Evolutionary conservation across 2,888 invertebrate genomes (phyloP).

Genomic region (Lissonota sp.): DNA sequence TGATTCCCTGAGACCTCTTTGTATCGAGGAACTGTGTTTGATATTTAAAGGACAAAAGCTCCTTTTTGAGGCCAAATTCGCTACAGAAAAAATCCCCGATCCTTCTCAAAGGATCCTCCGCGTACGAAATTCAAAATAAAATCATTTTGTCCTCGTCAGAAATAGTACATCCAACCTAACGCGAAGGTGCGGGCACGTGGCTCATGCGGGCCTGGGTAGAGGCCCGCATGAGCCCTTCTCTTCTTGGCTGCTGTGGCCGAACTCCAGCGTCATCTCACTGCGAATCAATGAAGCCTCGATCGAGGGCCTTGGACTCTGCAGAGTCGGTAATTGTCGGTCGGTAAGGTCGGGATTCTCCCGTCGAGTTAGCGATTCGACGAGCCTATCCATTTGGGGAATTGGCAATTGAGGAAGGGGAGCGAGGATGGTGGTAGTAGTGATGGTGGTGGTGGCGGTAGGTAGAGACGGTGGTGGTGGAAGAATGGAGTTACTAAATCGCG

Average conservation of each 20-base stretch:
- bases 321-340: slow-evolving; percentile 67
- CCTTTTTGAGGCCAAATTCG: too few relatives aligned
- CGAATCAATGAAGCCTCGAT: slow-evolving; percentile 36
- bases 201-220: slow-evolving; percentile 53
- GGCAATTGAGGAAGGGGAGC: slow-evolving; percentile 36
- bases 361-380: slow-evolving; percentile 52
- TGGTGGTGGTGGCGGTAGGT: slow-evolving; percentile 19
- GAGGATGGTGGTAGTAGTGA: slow-evolving; percentile 29
- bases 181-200: slow-evolving; percentile 75
- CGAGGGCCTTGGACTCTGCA: slow-evolving; percentile 32
- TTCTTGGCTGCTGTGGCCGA: slow-evolving; percentile 79
- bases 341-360: slow-evolving; percentile 68
- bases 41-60: too few relatives aligned
- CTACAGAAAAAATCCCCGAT: too few relatives aligned
- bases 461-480: slow-evolving; percentile 12
- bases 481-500: slow-evolving; percentile 48
- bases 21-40: too few relatives aligned
- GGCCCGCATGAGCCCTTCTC: too few relatives aligned
- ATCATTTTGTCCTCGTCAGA: background rate
- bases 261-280: slow-evolving; percentile 76
- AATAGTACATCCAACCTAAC: slow-evolving; percentile 69
- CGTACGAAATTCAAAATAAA: background rate
- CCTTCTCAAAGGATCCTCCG: too few relatives aligned
- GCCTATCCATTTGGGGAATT: slow-evolving; percentile 20
- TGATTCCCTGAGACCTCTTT: too few relatives aligned